Percentiles rank a stretch among this genome's conserved stretches.
Conservation (phyloP, 1,140 invertebrate species). For the Lordiphosa stackelbergi region DNA sequence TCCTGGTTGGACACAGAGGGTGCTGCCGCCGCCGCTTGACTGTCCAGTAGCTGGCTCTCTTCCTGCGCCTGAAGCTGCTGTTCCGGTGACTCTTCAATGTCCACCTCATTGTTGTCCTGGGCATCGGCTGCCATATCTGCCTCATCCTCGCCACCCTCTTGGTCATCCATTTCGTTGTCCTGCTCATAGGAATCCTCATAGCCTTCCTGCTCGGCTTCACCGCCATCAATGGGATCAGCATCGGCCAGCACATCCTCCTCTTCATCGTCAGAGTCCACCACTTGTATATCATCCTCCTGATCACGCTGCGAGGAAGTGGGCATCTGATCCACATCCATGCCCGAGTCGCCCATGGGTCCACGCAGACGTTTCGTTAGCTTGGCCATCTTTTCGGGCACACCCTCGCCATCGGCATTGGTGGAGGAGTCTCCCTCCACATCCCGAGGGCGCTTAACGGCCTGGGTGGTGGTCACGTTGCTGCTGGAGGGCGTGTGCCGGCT, state of each 20-base stretch:
- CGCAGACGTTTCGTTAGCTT: constrained; percentile 77
- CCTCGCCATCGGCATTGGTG: constrained; percentile 78
- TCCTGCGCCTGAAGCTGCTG: constrained; percentile 74
- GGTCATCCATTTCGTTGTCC: constrained; percentile 78
- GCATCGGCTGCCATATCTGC: constrained; percentile 42
- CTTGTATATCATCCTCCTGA: constrained; percentile 88
- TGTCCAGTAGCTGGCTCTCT: constrained; percentile 46
- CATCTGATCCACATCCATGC: constrained; percentile 85
- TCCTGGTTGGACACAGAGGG: constrained; percentile 67
- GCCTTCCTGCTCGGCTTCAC: constrained; percentile 79
- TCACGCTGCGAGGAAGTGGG: constrained; percentile 89
- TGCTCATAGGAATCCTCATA: constrained; percentile 79
- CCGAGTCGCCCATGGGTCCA: constrained; percentile 77
- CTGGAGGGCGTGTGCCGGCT: constrained; percentile 80
- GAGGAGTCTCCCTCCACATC: constrained; percentile 79
- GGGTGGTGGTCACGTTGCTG: constrained; percentile 82
- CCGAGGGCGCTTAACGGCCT: constrained; percentile 80
- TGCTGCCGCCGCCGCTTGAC: constrained; percentile 43
- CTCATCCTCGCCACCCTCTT: constrained; percentile 60
- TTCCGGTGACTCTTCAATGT: constrained; percentile 82
- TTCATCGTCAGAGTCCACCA: constrained; percentile 82
- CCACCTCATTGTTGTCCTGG: constrained; percentile 82
- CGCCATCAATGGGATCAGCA: constrained; percentile 76
- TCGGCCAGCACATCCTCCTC: constrained; percentile 79
- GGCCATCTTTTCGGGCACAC: constrained; percentile 72